Evolutionary conservation across 2,797 vertebrate genomes (phyloP), one percentile per base, ranked within the genome.

Genomic region (Pempheris klunzingeri): DNA sequence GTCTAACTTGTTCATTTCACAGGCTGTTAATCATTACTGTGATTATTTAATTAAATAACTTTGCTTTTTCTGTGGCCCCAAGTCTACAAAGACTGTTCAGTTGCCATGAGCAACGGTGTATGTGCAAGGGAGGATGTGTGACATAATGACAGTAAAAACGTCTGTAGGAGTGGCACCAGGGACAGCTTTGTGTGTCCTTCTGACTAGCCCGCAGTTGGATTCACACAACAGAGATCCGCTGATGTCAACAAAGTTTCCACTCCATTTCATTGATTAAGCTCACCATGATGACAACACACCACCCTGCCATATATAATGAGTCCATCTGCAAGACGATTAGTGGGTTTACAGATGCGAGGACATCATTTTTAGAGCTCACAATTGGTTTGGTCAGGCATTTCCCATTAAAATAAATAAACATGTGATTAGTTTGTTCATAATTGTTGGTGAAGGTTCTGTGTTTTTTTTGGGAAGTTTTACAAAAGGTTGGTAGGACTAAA

Each of bases 231-330:
- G 93, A 90, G 95, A 96, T 92, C 87, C 84, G 92, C 93, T 95
- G 92, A 95, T 93, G 91, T 96, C 92, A 89, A 95, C 95, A 76
- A 79, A 95, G 93, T 90, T 96, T 94, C 88, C 95, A 94, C 82
- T 94, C 94, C 75, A 87, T 94, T 90, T 96, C 94, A 88, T 92
- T 95, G 91, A 92, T 93, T 93, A 96, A 60, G 89, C 93, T 94
- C 81, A 92, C 94, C 94, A 94, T 93, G 81, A 95, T 93, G 80
- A 96, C 91, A 10, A 64, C 59, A 74, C 59, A 14, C 47, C 61
- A 92, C 92, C 74, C 94, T 88, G 47, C 93, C 93, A 49, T 94
- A 95, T 85, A 96, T 95, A 87, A 96, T 64, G 53, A 95, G 93
- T 94, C 94, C 95, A 96, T 92, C 96, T 96, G 93, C 80, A 89